phyloP scores from a whole-genome alignment of 2,888 invertebrate species.

The Fragum sueziense region DNA sequence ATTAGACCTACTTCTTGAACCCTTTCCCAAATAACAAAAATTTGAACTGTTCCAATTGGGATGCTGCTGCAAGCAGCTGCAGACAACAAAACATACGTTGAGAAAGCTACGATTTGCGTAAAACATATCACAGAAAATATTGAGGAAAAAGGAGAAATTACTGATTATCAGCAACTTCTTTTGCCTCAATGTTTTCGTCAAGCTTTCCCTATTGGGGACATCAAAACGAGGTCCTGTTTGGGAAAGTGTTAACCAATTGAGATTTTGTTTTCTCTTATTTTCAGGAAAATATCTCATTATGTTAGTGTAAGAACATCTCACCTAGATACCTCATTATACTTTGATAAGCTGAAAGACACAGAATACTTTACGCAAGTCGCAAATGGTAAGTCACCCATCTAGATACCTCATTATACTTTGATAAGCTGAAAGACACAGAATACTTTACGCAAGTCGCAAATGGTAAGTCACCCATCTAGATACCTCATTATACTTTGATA shows the following conservation, averaged over 20 bases:
- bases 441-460: constrained; percentile 74
- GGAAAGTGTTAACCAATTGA: not conserved
- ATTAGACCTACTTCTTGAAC: too few species aligned
- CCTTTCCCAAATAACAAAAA: too few species aligned
- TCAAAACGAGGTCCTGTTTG: too few species aligned
- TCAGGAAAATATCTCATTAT: constrained; percentile 77
- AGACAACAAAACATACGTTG: too few species aligned
- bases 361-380: constrained; percentile 73
- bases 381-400: constrained; percentile 74
- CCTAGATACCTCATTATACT: constrained; percentile 67
- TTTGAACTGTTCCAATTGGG: too few species aligned
- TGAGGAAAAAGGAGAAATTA: too few species aligned
- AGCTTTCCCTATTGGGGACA: too few species aligned
- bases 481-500: constrained; percentile 67
- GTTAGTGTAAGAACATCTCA: constrained; percentile 74
- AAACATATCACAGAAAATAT: too few species aligned
- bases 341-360: constrained; percentile 68
- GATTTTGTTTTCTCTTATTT: constrained; percentile 6
- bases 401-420: constrained; percentile 69
- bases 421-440: constrained; percentile 70
- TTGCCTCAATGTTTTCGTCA: too few species aligned
- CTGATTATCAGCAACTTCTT: too few species aligned
- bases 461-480: constrained; percentile 73
- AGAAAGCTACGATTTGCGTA: too few species aligned
- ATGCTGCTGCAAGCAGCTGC: too few species aligned